A percentile compares a stretch with the other conserved stretches of the same genome.
phyloP scores from a whole-genome alignment of 2,888 invertebrate species.

The Phoenoteleia sp. region DNA sequence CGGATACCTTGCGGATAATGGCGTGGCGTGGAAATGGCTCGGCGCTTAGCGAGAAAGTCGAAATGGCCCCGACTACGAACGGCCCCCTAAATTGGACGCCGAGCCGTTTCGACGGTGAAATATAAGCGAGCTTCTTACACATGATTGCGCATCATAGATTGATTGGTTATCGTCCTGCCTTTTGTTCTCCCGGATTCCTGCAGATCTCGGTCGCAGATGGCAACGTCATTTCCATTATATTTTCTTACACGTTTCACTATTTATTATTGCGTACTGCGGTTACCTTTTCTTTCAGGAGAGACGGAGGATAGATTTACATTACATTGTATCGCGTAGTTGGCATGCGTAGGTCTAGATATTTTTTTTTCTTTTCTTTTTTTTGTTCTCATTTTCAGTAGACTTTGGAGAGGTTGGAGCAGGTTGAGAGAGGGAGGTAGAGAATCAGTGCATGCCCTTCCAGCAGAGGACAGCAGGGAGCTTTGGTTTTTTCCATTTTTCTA shows the following conservation, averaged over 20 bases:
- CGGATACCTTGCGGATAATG: constrained; percentile 66
- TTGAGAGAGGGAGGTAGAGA: too few relatives aligned
- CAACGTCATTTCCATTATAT: constrained; percentile 25
- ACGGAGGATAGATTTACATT: constrained; percentile 28
- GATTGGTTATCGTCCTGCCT: constrained; percentile 37
- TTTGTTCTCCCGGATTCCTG: constrained; percentile 30
- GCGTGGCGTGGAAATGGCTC: constrained; percentile 60
- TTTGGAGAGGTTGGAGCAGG: too few relatives aligned
- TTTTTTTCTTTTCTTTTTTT: constrained; percentile 38
- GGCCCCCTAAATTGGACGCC: not conserved
- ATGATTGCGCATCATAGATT: constrained; percentile 52
- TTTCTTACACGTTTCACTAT: constrained; percentile 48
- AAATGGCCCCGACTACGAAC: not conserved
- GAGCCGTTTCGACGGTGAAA: constrained; percentile 54
- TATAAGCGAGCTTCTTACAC: constrained; percentile 52
- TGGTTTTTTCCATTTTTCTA: constrained; percentile 33
- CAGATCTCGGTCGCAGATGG: constrained; percentile 22
- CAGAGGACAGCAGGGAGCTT: constrained; percentile 35
- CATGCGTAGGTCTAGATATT: constrained; percentile 67
- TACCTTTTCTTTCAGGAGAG: constrained; percentile 2
- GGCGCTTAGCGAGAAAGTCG: constrained; percentile 7
- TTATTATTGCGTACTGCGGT: constrained; percentile 21
- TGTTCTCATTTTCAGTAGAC: constrained; percentile 58
- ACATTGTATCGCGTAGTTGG: constrained; percentile 56
- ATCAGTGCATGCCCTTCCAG: constrained; percentile 52